These are phyloP conservation scores for Phanerotoma sp. DNA, from an alignment of 2,888 invertebrate species.

Conservation along the genomic window DNA sequence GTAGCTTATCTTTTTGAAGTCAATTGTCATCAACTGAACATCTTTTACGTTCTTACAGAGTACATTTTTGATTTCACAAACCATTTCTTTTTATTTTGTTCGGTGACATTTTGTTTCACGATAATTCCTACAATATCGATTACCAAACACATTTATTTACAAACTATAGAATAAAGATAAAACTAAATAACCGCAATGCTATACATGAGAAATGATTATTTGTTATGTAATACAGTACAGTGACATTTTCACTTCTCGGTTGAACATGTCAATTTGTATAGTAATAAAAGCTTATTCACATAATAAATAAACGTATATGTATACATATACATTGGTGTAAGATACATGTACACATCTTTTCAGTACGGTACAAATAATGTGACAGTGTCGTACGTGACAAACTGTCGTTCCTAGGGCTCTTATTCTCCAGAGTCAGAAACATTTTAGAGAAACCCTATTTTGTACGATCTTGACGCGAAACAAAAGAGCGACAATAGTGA, in stretches of 20 bases:
- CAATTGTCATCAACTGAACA: too few species aligned
- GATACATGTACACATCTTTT: conserved; percentile 3
- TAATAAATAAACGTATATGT: conserved; percentile 20
- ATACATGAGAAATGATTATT: too few species aligned
- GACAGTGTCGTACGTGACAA: conserved; percentile 33
- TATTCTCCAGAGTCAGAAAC: conserved; percentile 19
- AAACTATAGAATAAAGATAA: too few species aligned
- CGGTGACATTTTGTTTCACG: too few species aligned
- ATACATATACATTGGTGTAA: conserved; percentile 11
- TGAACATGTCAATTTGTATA: conserved; percentile 1
- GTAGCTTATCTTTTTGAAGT: too few species aligned
- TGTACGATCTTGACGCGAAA: neutral
- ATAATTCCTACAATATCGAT: too few species aligned
- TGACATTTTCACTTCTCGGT: neutral
- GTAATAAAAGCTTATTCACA: conserved; percentile 4
- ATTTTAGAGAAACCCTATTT: conserved; percentile 28
- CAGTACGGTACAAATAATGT: conserved; percentile 25
- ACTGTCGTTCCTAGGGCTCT: conserved; percentile 16
- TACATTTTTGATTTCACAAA: too few species aligned
- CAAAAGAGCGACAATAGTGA: conserved; percentile 7
- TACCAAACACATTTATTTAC: too few species aligned
- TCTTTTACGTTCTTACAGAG: too few species aligned
- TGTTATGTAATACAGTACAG: neutral
- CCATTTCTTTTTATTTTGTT: too few species aligned
- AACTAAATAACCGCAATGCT: too few species aligned